Base-by-base conservation (phyloP, 2,113 vertebrate genomes). In the Pteropus alecto region DNA sequence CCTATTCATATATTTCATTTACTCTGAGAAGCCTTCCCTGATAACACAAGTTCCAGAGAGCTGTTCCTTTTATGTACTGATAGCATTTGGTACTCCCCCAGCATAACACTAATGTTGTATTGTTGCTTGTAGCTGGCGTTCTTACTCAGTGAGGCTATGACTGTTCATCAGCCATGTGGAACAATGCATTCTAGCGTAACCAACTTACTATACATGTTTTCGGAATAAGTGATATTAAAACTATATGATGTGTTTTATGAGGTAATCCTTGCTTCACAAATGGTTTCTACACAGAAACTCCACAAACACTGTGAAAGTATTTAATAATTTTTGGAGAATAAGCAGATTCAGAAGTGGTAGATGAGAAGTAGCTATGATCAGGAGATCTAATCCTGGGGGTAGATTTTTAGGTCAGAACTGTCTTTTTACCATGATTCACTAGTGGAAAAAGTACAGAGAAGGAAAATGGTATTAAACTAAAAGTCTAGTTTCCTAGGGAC, bases 191-290 rank as follows among this genome's bases (percentile, higher is more conserved):
- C 54, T 21, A 84, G 24, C 3, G 1, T 56, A 84, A 88, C 6
- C 76, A 24, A 63, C 5, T 46, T 67, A n/a, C 76, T 84, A 14
- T 79, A 85, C 67, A 70, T 92, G 70, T 81, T 94, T 87, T 26
- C n/a, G 70, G 77, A 71, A 60, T 67, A 82, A 74, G 46, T 67
- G 48, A 68, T 51, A 60, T 14, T 83, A 58, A 83, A 61, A 67
- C 51, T 70, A 21, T 94, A 19, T 68, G 54, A 26, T 24, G 9
- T 70, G 4, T 35, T 46, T 38, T n/a, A 56, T 46, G 24, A 89
- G 71, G 46, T 67, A 78, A 89, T 79, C 56, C 60, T 87, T 82
- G 77, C 78, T 84, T 79, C 77, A 96, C 16, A 84, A 73, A 58
- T 51, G 54, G 71, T 67, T 95, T 93, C 89, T 93, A 85, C 24